phyloP scores from a whole-genome alignment of 2,113 vertebrate genomes.

The Cryptotis parvus region DNA sequence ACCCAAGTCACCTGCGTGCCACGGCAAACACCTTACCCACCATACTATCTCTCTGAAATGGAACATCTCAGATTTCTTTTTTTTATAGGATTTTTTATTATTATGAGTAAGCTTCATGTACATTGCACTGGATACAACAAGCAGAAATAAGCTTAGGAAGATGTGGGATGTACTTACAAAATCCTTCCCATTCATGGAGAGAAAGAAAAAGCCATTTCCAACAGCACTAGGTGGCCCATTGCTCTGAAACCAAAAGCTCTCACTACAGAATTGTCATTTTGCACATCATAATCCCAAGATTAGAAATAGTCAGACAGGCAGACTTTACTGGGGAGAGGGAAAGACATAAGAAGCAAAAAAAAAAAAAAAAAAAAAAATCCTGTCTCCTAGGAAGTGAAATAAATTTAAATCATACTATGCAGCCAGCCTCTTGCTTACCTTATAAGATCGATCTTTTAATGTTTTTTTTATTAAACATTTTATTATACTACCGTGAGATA shows the following conservation, averaged over 20 bases:
- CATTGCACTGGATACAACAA: neutral
- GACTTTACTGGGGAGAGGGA: constrained; percentile 42
- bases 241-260: constrained; percentile 43
- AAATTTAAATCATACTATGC: constrained; percentile 60
- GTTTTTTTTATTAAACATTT: no score
- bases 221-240: constrained; percentile 20
- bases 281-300: constrained; percentile 22
- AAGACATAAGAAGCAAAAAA: constrained; percentile 35
- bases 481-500: no score
- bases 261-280: constrained; percentile 56
- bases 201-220: constrained; percentile 58
- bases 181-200: constrained; percentile 22
- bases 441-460: constrained; percentile 54
- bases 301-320: neutral
- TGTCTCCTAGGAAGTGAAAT: constrained; percentile 61
- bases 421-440: constrained; percentile 32
- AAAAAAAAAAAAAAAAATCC: no score
- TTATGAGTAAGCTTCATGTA: constrained; percentile 46
- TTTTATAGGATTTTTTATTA: no score
- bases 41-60: neutral
- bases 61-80: neutral
- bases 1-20: no score
- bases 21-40: no score
- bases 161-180: constrained; percentile 50
- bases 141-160: constrained; percentile 55